Percentiles rank a stretch among this genome's conserved stretches.
phyloP scores from a whole-genome alignment of 2,888 invertebrate genomes.

The Catocala sponsa region DNA sequence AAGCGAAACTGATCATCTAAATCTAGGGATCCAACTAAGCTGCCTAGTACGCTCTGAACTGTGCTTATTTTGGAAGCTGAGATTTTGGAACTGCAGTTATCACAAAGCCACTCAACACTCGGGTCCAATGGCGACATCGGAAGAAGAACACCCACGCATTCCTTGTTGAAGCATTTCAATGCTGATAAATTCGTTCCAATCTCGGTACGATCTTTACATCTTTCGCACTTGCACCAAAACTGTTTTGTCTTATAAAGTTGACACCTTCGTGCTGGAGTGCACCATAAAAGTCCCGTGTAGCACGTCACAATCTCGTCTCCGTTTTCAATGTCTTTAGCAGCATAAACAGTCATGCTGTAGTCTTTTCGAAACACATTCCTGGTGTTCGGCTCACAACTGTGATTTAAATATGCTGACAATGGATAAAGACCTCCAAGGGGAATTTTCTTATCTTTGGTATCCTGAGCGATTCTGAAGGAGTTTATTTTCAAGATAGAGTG shows the following conservation, averaged over 20 bases:
- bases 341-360: slow-evolving; percentile 87
- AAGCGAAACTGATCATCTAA: slow-evolving; percentile 81
- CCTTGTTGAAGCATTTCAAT: slow-evolving; percentile 83
- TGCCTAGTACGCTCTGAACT: slow-evolving; percentile 84
- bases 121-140: slow-evolving; percentile 82
- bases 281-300: slow-evolving; percentile 91
- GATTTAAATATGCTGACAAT: slow-evolving; percentile 90
- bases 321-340: slow-evolving; percentile 85
- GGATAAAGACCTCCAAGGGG: slow-evolving; percentile 90
- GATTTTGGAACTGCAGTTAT: slow-evolving; percentile 76
- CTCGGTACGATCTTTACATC: slow-evolving; percentile 90
- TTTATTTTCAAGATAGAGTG: slow-evolving; percentile 89
- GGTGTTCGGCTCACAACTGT: slow-evolving; percentile 91
- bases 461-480: slow-evolving; percentile 88
- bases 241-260: slow-evolving; percentile 89
- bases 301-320: slow-evolving; percentile 90
- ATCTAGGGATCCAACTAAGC: slow-evolving; percentile 82
- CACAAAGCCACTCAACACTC: slow-evolving; percentile 87
- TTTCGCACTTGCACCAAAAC: slow-evolving; percentile 89
- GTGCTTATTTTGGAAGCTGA: slow-evolving; percentile 77
- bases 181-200: slow-evolving; percentile 87
- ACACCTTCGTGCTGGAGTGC: slow-evolving; percentile 88
- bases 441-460: slow-evolving; percentile 61
- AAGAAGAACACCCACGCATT: slow-evolving; percentile 85
- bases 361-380: slow-evolving; percentile 88